Evolutionary conservation across 2,113 vertebrate species (phyloP).

Genomic region (Larimichthys crocea): DNA sequence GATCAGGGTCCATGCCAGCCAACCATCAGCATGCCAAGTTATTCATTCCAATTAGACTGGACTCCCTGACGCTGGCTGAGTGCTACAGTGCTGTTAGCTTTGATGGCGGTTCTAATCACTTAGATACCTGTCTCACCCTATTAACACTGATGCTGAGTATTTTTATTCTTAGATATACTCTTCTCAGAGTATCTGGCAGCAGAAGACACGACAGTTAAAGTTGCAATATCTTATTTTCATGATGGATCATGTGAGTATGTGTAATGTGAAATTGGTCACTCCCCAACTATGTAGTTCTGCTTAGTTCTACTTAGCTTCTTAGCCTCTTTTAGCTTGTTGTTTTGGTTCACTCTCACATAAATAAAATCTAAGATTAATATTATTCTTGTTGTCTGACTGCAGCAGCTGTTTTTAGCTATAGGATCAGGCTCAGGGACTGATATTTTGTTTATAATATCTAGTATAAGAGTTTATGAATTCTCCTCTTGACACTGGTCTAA

Average conservation of each 20-base stretch:
- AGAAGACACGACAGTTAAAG: neutral
- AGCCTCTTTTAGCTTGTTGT: neutral
- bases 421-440: too few relatives aligned
- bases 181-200: neutral
- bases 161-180: neutral
- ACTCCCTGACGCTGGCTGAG: neutral
- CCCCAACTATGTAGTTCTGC: neutral
- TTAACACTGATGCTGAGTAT: neutral
- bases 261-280: neutral
- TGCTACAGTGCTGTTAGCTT: neutral
- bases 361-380: too few relatives aligned
- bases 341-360: neutral
- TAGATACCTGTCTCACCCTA: neutral
- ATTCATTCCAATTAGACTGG: constrained; percentile 40
- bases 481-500: neutral
- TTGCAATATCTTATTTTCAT: neutral
- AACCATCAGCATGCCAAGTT: constrained; percentile 21
- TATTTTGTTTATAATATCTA: neutral
- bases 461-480: neutral
- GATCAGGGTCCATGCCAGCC: constrained; percentile 17
- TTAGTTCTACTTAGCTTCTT: neutral
- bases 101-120: neutral
- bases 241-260: neutral
- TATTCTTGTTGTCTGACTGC: neutral
- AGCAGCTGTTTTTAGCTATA: neutral